Evolutionary conservation across 2,797 vertebrate genomes (phyloP).

Genomic region (Chrysolophus pictus): DNA sequence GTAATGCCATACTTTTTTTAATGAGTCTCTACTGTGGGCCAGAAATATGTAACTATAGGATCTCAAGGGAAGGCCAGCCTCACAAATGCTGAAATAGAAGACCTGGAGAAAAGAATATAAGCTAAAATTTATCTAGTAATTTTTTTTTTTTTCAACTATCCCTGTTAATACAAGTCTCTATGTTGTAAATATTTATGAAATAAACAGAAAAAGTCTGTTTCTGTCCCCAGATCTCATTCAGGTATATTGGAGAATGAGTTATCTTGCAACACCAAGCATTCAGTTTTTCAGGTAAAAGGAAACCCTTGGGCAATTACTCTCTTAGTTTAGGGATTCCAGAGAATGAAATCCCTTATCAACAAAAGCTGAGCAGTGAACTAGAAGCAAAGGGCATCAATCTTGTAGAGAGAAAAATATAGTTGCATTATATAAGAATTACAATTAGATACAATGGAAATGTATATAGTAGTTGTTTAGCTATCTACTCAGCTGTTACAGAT

Average conservation of each 20-base stretch:
- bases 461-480: neutral
- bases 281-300: neutral
- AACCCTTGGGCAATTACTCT: neutral
- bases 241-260: neutral
- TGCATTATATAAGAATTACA: neutral
- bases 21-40: neutral
- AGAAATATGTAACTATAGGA: neutral
- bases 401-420: neutral
- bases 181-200: neutral
- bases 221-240: neutral
- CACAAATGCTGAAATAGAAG: neutral
- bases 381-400: neutral
- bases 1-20: no score
- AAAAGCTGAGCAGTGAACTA: neutral
- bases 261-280: neutral
- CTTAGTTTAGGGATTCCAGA: neutral
- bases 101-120: neutral
- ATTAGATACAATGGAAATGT: neutral
- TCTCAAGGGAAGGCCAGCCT: neutral
- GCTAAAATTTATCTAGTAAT: neutral
- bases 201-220: neutral
- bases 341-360: neutral
- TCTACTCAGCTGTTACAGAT: neutral
- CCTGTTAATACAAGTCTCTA: neutral
- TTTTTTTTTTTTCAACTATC: neutral